Evolutionary conservation across 2,113 vertebrate species (phyloP).

Genomic region (Eleginops maclovinus): DNA sequence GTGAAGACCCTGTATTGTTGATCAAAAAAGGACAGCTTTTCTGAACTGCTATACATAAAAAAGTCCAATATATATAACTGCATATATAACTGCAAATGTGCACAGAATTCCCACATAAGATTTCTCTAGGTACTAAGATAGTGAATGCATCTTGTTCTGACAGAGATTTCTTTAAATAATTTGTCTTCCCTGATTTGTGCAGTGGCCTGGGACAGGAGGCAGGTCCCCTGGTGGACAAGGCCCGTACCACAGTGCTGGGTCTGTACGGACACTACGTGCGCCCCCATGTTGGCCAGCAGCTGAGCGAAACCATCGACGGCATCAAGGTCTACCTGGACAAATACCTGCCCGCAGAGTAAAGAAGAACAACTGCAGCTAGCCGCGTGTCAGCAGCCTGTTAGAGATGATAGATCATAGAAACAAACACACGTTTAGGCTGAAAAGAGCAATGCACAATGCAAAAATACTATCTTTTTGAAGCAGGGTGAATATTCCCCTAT

Average conservation of each 20-base stretch:
- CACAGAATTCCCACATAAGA: not conserved
- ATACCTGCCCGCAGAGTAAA: slow-evolving; percentile 65
- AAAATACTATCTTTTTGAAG: slow-evolving; percentile 48
- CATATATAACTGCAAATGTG: too few relatives aligned
- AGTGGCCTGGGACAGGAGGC: slow-evolving; percentile 69
- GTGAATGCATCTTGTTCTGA: not conserved
- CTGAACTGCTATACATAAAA: too few relatives aligned
- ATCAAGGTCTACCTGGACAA: slow-evolving; percentile 70
- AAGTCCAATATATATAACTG: too few relatives aligned
- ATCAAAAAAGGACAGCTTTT: too few relatives aligned
- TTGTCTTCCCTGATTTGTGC: slow-evolving; percentile 19
- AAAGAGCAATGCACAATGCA: slow-evolving; percentile 61
- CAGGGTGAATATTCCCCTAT: slow-evolving; percentile 49
- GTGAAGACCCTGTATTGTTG: not conserved
- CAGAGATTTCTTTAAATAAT: slow-evolving; percentile 2
- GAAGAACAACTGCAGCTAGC: slow-evolving; percentile 20
- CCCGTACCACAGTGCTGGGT: slow-evolving; percentile 65
- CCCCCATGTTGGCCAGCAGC: slow-evolving; percentile 48
- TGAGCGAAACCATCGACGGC: slow-evolving; percentile 59
- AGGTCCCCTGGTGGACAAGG: slow-evolving; percentile 67
- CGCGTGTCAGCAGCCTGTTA: slow-evolving; percentile 22
- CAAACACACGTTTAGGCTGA: slow-evolving; percentile 42
- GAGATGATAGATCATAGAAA: slow-evolving; percentile 60
- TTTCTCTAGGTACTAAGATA: not conserved
- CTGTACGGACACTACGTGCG: slow-evolving; percentile 72